Conservation (phyloP, 1,140 invertebrate genomes). For the Bathynomus jamesi region DNA sequence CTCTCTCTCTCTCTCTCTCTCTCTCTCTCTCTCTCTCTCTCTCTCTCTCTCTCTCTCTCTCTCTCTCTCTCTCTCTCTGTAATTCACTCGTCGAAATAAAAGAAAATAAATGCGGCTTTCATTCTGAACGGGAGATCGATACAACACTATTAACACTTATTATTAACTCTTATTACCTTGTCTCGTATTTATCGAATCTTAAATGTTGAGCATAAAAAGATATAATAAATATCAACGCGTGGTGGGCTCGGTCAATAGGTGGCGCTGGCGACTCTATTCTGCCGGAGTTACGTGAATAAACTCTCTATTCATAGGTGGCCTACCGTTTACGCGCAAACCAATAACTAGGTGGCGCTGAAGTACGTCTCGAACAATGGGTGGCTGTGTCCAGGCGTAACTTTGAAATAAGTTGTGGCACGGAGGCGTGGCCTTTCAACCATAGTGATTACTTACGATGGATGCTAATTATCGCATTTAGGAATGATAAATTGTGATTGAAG, state of each 20-base stretch:
- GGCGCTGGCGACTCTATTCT: neutral
- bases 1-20: no score
- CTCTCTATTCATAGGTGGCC: neutral
- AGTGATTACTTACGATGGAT: neutral
- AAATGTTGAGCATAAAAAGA: neutral
- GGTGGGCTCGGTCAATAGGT: neutral
- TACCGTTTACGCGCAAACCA: neutral
- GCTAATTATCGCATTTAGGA: neutral
- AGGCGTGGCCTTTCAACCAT: neutral
- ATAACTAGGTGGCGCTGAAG: neutral
- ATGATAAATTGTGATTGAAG: neutral
- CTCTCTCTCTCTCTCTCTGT: no score
- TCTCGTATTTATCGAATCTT: neutral
- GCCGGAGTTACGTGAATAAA: neutral
- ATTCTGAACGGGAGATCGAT: neutral
- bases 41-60: no score
- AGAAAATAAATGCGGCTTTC: neutral
- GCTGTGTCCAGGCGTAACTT: neutral
- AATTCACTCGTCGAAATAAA: neutral
- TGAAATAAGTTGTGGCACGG: neutral
- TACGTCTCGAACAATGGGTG: neutral
- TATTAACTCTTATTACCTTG: neutral
- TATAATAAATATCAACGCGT: neutral
- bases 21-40: no score
- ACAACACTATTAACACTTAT: neutral